phyloP scores from a whole-genome alignment of 1,140 invertebrate genomes.

The Gonatopus flavifemur region DNA sequence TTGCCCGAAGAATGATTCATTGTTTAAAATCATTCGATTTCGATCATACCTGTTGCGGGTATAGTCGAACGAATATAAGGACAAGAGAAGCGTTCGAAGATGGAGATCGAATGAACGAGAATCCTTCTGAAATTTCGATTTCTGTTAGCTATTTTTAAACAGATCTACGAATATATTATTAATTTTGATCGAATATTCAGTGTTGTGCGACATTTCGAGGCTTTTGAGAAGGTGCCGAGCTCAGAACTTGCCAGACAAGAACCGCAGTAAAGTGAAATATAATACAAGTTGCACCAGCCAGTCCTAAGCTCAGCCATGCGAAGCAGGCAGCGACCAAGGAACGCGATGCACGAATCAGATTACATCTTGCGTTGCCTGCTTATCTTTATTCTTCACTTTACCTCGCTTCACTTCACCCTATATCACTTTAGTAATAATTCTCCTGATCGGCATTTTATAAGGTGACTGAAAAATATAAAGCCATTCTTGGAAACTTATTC shows the following conservation, averaged over 20 bases:
- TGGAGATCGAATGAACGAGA: no score
- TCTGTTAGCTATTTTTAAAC: no score
- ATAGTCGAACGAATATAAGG: no score
- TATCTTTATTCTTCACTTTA: constrained; percentile 51
- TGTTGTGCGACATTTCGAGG: constrained; percentile 28
- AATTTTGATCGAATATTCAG: no score
- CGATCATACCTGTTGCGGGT: no score
- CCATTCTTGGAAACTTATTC: background rate
- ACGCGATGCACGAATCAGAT: constrained; percentile 56
- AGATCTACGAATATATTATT: no score
- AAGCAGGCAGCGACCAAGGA: constrained; percentile 47
- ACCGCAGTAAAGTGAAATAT: constrained; percentile 56
- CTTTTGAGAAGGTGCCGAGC: constrained; percentile 24
- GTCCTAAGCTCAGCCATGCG: constrained; percentile 54
- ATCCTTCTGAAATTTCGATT: no score
- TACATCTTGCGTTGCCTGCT: constrained; percentile 52
- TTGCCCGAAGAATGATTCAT: no score
- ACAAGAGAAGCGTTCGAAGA: no score
- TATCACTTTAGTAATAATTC: constrained; percentile 40
- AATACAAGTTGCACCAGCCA: constrained; percentile 56
- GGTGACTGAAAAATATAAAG: no score
- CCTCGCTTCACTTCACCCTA: constrained; percentile 43
- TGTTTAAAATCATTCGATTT: no score
- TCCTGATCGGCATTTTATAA: constrained; percentile 31
- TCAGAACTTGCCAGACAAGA: constrained; percentile 42